Evolutionary conservation across 2,113 vertebrate genomes (phyloP).

Genomic region (Promerops cafer): DNA sequence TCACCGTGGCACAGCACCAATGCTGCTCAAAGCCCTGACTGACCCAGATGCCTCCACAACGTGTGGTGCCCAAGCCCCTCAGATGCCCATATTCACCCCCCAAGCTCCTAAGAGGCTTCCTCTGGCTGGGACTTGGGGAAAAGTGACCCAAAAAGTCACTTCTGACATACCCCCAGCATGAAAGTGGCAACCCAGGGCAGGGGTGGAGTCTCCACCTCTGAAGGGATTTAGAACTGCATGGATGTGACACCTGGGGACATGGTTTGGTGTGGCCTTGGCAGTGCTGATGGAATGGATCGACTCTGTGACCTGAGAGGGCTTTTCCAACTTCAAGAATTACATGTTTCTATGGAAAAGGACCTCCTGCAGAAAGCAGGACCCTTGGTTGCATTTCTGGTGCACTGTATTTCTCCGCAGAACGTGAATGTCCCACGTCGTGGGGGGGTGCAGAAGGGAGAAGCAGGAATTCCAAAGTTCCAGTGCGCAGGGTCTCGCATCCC

Average conservation of each 20-base stretch:
- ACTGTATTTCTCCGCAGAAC: accelerated
- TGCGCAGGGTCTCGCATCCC: neutral
- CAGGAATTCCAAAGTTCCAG: neutral
- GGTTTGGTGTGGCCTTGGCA: neutral
- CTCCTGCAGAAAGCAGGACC: neutral
- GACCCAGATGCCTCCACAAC: neutral
- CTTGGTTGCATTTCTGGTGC: neutral
- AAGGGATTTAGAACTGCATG: neutral
- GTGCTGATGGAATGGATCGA: neutral
- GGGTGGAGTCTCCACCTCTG: too few species aligned
- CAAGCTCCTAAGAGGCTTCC: neutral
- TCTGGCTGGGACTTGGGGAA: neutral
- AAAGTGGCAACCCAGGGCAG: neutral
- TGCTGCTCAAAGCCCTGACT: neutral
- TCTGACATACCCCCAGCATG: accelerated
- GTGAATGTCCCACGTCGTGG: accelerated
- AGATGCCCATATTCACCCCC: neutral
- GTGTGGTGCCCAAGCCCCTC: neutral
- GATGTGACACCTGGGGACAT: neutral
- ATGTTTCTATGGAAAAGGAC: neutral
- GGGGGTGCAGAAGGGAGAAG: accelerated
- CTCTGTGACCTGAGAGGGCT: neutral
- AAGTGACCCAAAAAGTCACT: neutral
- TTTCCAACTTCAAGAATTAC: neutral
- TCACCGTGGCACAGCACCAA: accelerated